Base-by-base conservation (phyloP, 2,797 vertebrate species). In the Aphelocoma californica region DNA sequence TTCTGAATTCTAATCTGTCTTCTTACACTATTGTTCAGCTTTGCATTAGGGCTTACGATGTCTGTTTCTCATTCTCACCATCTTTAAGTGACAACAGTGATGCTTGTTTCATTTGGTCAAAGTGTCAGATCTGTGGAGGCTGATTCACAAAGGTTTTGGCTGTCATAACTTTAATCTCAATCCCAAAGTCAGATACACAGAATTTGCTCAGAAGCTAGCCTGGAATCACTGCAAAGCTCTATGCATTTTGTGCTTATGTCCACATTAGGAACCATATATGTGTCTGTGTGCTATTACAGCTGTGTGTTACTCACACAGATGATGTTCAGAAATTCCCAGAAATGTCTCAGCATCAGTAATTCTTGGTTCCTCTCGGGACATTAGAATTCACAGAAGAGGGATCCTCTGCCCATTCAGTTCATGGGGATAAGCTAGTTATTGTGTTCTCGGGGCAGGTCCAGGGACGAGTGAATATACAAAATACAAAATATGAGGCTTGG, bases 1-100 rank as follows among this genome's bases (percentile, higher is more conserved):
- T 60, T 74, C 66, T 48, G 45, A 87, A 66, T 77, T 69, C 24
- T 69, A 51, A 24, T 64, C 50, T 88, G 14, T 14, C 18, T 60
- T 67, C 57, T 74, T 71, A 28, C 16, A 67, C 31, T 1, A 1
- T 31, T 61, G 32, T 15, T 79, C 32, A 88, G 3, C 0, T 0
- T 21, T 67, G 54, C 47, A 34, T n/a, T 50, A 50, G 23, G n/a
- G 10, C 2, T 88, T 62, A 56, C 0, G 0, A n/a, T 20, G 4
- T 64, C 34, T 42, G 8, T 48, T 84, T 82, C 45, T 72, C 28
- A 53, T 86, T 91, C 65, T 67, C 16, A 42, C 26, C 6, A 1
- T 34, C 34, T 71, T 65, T 32, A 47, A 53, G 18, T 21, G 14
- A 34, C 47, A 82, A 31, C 10, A 58, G 4, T 7, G 4, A 21